Base-by-base conservation (phyloP, 2,797 vertebrate genomes). In the Novumbra hubbsi region DNA sequence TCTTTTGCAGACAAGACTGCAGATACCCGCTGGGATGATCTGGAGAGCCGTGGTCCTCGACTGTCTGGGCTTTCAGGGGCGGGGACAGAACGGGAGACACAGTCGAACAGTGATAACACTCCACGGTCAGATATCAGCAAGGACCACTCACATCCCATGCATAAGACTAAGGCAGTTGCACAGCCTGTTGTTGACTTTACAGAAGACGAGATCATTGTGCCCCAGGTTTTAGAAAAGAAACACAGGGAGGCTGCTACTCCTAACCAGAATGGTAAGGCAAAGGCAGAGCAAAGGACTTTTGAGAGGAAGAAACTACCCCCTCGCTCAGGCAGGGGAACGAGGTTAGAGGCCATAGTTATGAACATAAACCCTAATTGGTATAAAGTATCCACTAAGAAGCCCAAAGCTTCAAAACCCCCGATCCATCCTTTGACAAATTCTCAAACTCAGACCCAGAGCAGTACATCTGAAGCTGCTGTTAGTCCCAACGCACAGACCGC, bases 281-380 rank as follows among this genome's bases (percentile, higher is more conserved):
- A 71, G 48, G 21, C 70, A 55, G 78, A 85, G 60, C 85, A 88
- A 48, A 89, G 79, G 63, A 87, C 41, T 21, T 72, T 88, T 21
- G 84, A 81, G 55, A 86, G 76, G 73, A 93, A 87, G 70, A 88
- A 87, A 48, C 89, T 93, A 73, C 93, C 94, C 0, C 2, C 76
- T 11, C 93, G 92, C 12, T 78, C 85, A 0, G 81, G 90, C 17
- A 87, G 93, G 84, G 93, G 92, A 60, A 89, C 83, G 19, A 88
- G 88, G 8, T 85, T 94, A 69, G 92, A 91, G 72, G 86, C 93
- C 21, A 91, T 94, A 63, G 92, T 94, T 50, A 93, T 94, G 88
- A 92, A 93, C 85, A 92, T 94, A 15, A 89, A 90, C 68, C 92
- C 93, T 16, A 84, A 79, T 66, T 84, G 89, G 76, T 90, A 84